Base-by-base conservation (phyloP, 2,113 vertebrate species). In the Aegotheles bennettii region DNA sequence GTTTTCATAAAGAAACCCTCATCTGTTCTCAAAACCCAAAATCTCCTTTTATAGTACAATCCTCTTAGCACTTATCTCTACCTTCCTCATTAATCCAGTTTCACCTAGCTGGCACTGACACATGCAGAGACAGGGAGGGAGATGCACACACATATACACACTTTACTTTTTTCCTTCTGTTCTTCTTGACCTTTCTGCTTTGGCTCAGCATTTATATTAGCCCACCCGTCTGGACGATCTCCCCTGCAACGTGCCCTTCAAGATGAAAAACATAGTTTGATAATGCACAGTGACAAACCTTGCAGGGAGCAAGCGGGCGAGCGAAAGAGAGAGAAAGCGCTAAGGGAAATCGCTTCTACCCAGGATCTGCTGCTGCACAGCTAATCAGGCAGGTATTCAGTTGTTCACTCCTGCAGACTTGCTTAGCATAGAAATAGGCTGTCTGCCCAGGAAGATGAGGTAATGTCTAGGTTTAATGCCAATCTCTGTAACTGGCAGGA, bases 381-480 rank as follows among this genome's bases (percentile, higher is more conserved):
- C 97, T 98, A 98, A 98, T 98, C 98, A 98, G 96, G 98, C 98
- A 99, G 98, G 98, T 99, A 99, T 98, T 98, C 98, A 98, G 98
- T 98, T 98, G 97, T 98, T 98, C 97, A 97, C 98, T 98, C 98
- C 98, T 98, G 98, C 97, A 98, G 98, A 98, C 98, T 98, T 98
- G 98, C 98, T 99, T 99, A 99, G 98, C 98, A 98, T 98, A 97
- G 98, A 98, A 99, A 98, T 98, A 98, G 98, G 98, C 98, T 98
- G 98, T 98, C 98, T 98, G 98, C 98, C 99, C 98, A 98, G 98
- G 98, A 98, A 97, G 98, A 98, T 99, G 99, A 99, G 98, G 98
- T 99, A 99, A 99, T 99, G 99, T 99, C 99, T 99, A 98, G 98
- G 98, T 99, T 98, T 98, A 98, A 99, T 98, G 98, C 98, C 98